A percentile compares a stretch with the other conserved stretches of the same genome.
phyloP scores from a whole-genome alignment of 1,140 invertebrate genomes.

The Drosophila ogumai region DNA sequence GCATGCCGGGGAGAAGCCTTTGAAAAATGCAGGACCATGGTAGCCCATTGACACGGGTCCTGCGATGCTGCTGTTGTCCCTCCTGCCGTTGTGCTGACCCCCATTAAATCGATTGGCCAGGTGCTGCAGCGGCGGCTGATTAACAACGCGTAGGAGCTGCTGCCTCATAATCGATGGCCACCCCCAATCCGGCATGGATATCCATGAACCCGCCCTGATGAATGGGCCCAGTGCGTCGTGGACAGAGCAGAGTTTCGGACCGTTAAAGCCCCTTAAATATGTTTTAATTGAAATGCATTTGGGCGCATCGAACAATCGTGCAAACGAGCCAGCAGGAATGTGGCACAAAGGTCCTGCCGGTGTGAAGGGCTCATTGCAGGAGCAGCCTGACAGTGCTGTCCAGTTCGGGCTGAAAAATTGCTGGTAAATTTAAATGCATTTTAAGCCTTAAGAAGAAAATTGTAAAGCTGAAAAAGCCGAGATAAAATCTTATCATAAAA shows the following conservation, averaged over 20 bases:
- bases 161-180: constrained; percentile 63
- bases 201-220: constrained; percentile 37
- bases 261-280: constrained; percentile 66
- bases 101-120: constrained; percentile 43
- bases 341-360: constrained; percentile 25
- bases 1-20: constrained; percentile 14
- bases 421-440: neutral
- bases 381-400: constrained; percentile 24
- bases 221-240: constrained; percentile 52
- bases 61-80: constrained; percentile 3
- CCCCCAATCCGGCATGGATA: neutral
- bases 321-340: constrained; percentile 38
- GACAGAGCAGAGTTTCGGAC: constrained; percentile 5
- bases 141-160: constrained; percentile 50
- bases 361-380: constrained; percentile 1
- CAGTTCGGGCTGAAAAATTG: neutral
- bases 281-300: constrained; percentile 82
- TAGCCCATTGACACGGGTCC: constrained; percentile 33
- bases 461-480: neutral
- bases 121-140: constrained; percentile 41
- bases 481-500: too few species aligned
- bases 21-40: constrained; percentile 29
- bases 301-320: constrained; percentile 54
- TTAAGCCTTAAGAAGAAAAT: neutral
- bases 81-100: constrained; percentile 1